Base-by-base conservation (phyloP, 2,113 vertebrate genomes). In the Todiramphus chloris region DNA sequence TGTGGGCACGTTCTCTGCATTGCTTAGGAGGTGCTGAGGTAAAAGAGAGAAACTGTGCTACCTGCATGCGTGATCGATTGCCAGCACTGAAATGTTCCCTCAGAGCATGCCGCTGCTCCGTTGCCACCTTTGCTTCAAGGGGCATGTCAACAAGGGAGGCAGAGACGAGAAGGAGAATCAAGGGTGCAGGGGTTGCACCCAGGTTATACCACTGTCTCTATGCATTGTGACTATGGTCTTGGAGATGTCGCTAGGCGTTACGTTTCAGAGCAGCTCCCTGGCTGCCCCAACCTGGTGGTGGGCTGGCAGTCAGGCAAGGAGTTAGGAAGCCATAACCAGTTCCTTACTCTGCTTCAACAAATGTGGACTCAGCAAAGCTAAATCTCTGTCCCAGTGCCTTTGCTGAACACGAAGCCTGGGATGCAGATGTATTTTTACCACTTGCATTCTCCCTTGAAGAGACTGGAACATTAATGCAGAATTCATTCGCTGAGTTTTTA, bases 11-110 rank as follows among this genome's bases (percentile, higher is more conserved):
- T 85, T 91, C 87, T 76, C 67, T 82, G 83, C 86, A 76, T 62
- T 1, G 3, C 58, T 88, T 63, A 48, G 58, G 80, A 94, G 83
- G n/a, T 35, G 76, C 83, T 68, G 89, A 95, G 70, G 78, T 79
- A 92, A 84, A 91, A 94, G 60, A 84, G 24, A 72, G 75, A 60
- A 89, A 80, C 83, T 80, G 70, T 68, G 81, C 70, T 87, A 94
- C 55, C 89, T 91, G 89, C 69, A 69, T 11, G 27, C 66, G 33
- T 33, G 77, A 91, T 60, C 82, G 77, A 89, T 16, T 66, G 41
- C 79, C 63, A 82, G 62, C 73, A 39, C 50, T 11, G n/a, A 87
- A 79, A 86, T 1, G 0, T 23, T 16, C 48, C 72, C 60, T 59
- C 46, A 5, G 58, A 62, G 41, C 4, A 1, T 0, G 0, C 43